Evolutionary conservation across 2,888 invertebrate genomes (phyloP).

Genomic region (Troilus luridus): DNA sequence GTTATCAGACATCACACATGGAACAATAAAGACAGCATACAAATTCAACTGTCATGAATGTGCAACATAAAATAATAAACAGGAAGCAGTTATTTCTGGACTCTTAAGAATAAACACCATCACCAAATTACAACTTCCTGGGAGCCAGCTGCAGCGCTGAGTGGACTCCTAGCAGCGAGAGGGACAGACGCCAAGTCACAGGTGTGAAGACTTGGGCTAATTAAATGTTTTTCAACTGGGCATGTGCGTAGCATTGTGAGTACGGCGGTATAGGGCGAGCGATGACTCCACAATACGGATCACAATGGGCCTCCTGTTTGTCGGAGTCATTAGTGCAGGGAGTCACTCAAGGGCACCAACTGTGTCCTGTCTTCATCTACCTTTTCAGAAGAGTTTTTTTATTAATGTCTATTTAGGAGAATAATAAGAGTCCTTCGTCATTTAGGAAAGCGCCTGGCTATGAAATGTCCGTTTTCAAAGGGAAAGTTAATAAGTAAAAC

Average conservation of each 20-base stretch:
- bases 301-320: slow-evolving; percentile 46
- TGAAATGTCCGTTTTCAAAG: too few species aligned
- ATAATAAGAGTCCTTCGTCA: slow-evolving; percentile 42
- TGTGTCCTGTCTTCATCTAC: slow-evolving; percentile 48
- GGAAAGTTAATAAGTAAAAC: too few species aligned
- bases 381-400: slow-evolving; percentile 29
- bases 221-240: slow-evolving; percentile 40
- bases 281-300: slow-evolving; percentile 36
- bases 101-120: neutral
- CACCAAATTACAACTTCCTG: neutral
- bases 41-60: too few species aligned
- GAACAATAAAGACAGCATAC: too few species aligned
- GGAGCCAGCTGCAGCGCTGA: neutral
- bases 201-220: slow-evolving; percentile 42
- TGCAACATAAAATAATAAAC: neutral
- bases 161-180: neutral
- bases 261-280: neutral
- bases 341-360: slow-evolving; percentile 46
- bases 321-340: slow-evolving; percentile 46
- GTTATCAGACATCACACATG: too few species aligned
- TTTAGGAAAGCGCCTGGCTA: neutral
- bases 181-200: slow-evolving; percentile 5
- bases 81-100: neutral
- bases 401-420: slow-evolving; percentile 17
- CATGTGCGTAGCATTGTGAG: slow-evolving; percentile 45